Conservation (phyloP, 1,140 invertebrate species). For the Heliconius hewitsoni region DNA sequence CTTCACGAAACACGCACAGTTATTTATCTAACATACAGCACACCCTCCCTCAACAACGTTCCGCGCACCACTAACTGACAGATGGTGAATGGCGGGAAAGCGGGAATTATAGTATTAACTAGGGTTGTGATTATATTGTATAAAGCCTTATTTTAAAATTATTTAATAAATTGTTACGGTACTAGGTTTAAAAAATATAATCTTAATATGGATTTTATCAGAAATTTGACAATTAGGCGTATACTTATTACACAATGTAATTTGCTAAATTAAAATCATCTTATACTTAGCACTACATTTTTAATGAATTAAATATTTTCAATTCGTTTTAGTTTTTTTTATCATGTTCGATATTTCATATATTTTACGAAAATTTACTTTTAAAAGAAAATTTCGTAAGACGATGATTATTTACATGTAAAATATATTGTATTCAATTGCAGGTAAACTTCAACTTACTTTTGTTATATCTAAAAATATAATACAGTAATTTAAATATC, state of each 20-base stretch:
- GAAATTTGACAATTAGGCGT: not conserved
- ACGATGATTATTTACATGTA: too few relatives aligned
- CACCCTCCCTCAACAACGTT: constrained; percentile 11
- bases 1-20: constrained; percentile 26
- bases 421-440: too few relatives aligned
- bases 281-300: not conserved
- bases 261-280: not conserved
- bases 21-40: constrained; percentile 1
- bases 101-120: not conserved
- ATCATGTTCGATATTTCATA: not conserved
- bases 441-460: too few relatives aligned
- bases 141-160: not conserved
- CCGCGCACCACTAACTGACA: constrained; percentile 30
- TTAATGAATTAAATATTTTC: not conserved
- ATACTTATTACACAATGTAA: not conserved
- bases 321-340: too few relatives aligned
- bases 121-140: not conserved
- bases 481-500: not conserved
- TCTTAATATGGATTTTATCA: not conserved
- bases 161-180: not conserved
- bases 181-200: too few relatives aligned
- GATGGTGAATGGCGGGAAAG: not conserved
- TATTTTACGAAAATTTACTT: not conserved
- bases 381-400: too few relatives aligned
- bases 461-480: too few relatives aligned